Percentiles rank a stretch among this genome's conserved stretches.
These are phyloP conservation scores for Argyrosomus regius DNA, from an alignment of 2,797 vertebrate species.

Conservation along the genomic window DNA sequence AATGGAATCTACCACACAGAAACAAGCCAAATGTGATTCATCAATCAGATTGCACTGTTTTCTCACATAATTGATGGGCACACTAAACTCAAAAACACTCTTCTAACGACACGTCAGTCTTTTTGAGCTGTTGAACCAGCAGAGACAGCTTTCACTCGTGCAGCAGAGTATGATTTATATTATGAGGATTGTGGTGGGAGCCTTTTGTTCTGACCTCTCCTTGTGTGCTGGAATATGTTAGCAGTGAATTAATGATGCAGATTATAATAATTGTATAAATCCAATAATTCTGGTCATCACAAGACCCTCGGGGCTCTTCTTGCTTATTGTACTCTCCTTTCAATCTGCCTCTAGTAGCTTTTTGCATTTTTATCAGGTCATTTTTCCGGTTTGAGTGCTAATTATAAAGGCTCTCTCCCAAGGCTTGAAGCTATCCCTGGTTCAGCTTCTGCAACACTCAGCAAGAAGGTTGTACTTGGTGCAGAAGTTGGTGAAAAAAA, in stretches of 20 bases:
- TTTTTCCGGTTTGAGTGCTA: conserved; percentile 32
- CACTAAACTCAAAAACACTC: conserved; percentile 13
- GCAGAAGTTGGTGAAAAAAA: conserved; percentile 22
- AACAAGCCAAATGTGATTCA: conserved; percentile 24
- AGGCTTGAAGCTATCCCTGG: conserved; percentile 28
- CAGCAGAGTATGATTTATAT: neutral
- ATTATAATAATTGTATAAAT: conserved; percentile 56
- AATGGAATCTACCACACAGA: neutral
- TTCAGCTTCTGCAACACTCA: conserved; percentile 18
- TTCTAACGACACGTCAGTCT: conserved; percentile 12
- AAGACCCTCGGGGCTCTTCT: conserved; percentile 21
- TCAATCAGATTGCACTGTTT: conserved; percentile 35
- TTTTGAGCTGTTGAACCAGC: conserved; percentile 1
- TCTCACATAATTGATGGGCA: conserved; percentile 38
- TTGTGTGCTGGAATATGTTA: conserved; percentile 38
- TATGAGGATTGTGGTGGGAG: neutral
- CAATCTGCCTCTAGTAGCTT: conserved; percentile 18
- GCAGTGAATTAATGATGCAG: conserved; percentile 46
- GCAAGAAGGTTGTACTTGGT: conserved; percentile 9
- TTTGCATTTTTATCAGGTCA: conserved; percentile 27
- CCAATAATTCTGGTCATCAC: conserved; percentile 52
- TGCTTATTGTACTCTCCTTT: conserved; percentile 22
- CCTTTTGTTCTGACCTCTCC: conserved; percentile 27
- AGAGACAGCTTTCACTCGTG: conserved; percentile 7
- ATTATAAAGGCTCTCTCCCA: conserved; percentile 47